Evolutionary conservation across 2,113 vertebrate genomes (phyloP).

Genomic region (Pangasianodon gigas): DNA sequence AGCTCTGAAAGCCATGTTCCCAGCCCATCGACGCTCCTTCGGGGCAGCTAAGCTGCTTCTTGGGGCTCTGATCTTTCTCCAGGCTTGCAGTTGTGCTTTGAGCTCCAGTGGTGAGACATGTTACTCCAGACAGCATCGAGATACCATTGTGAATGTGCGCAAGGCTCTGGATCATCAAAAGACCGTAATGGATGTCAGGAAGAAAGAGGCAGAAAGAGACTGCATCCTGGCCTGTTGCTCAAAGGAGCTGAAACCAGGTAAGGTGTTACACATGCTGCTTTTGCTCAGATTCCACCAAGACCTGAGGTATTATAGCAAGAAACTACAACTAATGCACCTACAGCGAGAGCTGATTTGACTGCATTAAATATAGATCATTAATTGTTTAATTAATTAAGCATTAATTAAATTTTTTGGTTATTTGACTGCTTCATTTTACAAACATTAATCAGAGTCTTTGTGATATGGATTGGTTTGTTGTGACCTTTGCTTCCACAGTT

Average conservation of each 20-base stretch:
- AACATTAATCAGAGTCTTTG: not conserved
- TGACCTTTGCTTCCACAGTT: not conserved
- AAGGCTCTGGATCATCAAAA: conserved; percentile 45
- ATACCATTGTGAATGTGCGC: conserved; percentile 59
- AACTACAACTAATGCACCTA: not conserved
- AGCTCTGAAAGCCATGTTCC: conserved; percentile 58
- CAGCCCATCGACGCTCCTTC: not conserved
- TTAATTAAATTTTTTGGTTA: not conserved
- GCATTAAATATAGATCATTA: not conserved
- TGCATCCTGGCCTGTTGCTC: conserved; percentile 76
- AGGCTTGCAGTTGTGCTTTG: conserved; percentile 25
- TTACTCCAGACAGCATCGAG: conserved; percentile 70
- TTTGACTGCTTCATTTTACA: not conserved
- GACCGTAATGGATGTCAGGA: conserved; percentile 51
- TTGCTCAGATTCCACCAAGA: not conserved
- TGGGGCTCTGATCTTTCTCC: conserved; percentile 8
- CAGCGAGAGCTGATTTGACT: not conserved
- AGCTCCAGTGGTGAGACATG: conserved; percentile 65
- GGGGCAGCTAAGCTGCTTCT: conserved; percentile 33
- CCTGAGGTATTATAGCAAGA: not conserved
- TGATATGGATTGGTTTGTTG: not conserved
- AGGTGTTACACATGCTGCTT: not conserved
- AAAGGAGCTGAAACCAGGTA: conserved; percentile 67
- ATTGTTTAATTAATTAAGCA: not conserved
- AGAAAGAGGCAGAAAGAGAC: conserved; percentile 61